Evolutionary conservation across 2,797 vertebrate species (phyloP), one percentile per base, ranked within the genome.

Genomic region (Sternarchorhynchus goeldii): DNA sequence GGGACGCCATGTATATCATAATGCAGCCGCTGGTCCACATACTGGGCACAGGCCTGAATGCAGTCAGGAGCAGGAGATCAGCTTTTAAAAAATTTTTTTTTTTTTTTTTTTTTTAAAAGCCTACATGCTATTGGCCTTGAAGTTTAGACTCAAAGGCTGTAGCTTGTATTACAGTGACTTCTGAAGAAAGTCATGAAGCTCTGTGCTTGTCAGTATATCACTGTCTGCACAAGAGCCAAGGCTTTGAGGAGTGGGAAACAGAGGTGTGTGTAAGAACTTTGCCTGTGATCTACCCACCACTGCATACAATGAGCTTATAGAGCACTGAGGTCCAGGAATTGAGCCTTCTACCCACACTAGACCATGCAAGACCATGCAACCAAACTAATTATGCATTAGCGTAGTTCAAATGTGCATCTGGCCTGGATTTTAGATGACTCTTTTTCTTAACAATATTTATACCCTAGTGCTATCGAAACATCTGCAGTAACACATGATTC

Each of bases 1-100:
- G 76, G 72, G 85, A 84, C 82, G 78, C 62, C 69, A 57, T 5
- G 18, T 88, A 86, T 82, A 87, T 89, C 80, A 80, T 85, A 87
- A 89, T 89, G 78, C 70, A 78, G 79, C 45, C 73, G 17, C 2
- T 12, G 10, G 81, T 65, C 41, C 50, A 32, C 79, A 5, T 58
- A 29, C 76, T 77, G 80, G 75, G 77, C 68, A 58, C 74, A 41
- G 59, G 57, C 72, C 78, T 64, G 72, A 80, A 80, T 72, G 36
- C 36, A 2, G 66, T 60, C 34, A 36, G 77, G 77, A 84, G 79
- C 58, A 34, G 70, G 41, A 76, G 59, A 67, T 80, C 80, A 80
- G 75, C 80, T 81, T 76, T 70, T 64, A 10, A 12, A 8, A 45
- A 10, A 12, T 50, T 50, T 10, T 41, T 10, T 6, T 10, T 41